These are phyloP conservation scores for Chaitophorus viminalis DNA, from an alignment of 2,888 invertebrate species.

Conservation along the genomic window DNA sequence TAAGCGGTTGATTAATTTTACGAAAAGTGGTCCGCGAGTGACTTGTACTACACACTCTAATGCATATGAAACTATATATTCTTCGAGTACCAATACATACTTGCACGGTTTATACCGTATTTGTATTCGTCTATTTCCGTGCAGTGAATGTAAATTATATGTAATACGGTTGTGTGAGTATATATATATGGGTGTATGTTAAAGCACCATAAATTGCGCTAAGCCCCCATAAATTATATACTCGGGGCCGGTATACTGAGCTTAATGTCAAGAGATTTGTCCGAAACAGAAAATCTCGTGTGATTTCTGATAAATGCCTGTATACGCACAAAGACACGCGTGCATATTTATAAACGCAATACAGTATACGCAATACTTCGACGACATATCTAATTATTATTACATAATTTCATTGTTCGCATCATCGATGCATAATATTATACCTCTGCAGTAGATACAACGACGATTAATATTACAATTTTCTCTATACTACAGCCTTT, in stretches of 20 bases:
- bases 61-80: not conserved
- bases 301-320: constrained; percentile 3
- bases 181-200: not conserved
- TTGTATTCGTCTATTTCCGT: not conserved
- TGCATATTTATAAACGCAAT: not conserved
- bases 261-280: constrained; percentile 12
- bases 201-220: constrained; percentile 32
- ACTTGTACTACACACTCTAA: not conserved
- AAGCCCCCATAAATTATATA: constrained; percentile 34
- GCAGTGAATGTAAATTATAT: not conserved
- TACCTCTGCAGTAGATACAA: not conserved
- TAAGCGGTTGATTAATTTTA: not conserved
- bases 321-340: not conserved
- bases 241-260: not conserved
- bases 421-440: too few relatives aligned
- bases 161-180: not conserved
- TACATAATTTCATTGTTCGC: too few relatives aligned
- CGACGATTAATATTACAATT: not conserved
- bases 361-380: not conserved
- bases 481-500: not conserved
- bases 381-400: not conserved
- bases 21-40: not conserved
- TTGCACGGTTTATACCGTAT: not conserved
- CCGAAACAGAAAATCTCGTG: constrained; percentile 5
- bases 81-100: not conserved